A percentile compares a stretch with the other conserved stretches of the same genome.
These are phyloP conservation scores for Ennomos quercinarius DNA, from an alignment of 2,888 invertebrate genomes.

Conservation along the genomic window DNA sequence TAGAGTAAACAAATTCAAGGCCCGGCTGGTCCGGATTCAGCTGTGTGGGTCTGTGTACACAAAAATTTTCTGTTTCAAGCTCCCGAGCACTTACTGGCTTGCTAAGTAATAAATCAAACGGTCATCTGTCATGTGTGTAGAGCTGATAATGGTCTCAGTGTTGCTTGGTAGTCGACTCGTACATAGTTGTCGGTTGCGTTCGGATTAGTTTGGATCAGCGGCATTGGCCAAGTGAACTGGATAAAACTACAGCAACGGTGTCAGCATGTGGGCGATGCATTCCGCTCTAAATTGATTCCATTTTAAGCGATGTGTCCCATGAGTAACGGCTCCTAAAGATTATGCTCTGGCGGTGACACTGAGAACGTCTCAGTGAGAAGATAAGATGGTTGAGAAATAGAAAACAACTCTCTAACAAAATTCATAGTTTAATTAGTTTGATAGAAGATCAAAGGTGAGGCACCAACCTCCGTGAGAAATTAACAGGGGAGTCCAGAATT, in stretches of 20 bases:
- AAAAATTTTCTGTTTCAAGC: conserved; percentile 31
- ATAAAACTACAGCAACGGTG: conserved; percentile 39
- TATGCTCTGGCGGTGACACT: conserved; percentile 29
- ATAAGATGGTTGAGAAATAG: conserved; percentile 18
- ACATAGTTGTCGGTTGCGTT: conserved; percentile 32
- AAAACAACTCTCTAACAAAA: conserved; percentile 13
- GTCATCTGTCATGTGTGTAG: conserved; percentile 30
- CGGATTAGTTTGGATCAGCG: conserved; percentile 39
- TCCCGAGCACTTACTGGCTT: conserved; percentile 14
- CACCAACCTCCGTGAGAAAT: conserved; percentile 27
- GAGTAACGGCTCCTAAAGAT: conserved; percentile 37
- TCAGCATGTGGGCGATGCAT: conserved; percentile 41
- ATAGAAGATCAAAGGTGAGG: conserved; percentile 24
- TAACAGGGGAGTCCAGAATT: conserved; percentile 23
- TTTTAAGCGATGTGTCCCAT: conserved; percentile 32
- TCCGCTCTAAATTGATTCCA: conserved; percentile 40
- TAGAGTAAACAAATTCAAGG: conserved; percentile 24
- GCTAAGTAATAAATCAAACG: conserved; percentile 40
- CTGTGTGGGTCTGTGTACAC: conserved; percentile 6
- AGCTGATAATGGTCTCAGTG: conserved; percentile 34
- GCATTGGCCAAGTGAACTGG: conserved; percentile 39
- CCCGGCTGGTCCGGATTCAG: conserved; percentile 9
- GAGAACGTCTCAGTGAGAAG: no score
- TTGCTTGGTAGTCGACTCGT: conserved; percentile 30
- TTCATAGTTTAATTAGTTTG: conserved; percentile 21